Base-by-base conservation (phyloP, 2,888 invertebrate species). In the Aspidiotus rigidus region DNA sequence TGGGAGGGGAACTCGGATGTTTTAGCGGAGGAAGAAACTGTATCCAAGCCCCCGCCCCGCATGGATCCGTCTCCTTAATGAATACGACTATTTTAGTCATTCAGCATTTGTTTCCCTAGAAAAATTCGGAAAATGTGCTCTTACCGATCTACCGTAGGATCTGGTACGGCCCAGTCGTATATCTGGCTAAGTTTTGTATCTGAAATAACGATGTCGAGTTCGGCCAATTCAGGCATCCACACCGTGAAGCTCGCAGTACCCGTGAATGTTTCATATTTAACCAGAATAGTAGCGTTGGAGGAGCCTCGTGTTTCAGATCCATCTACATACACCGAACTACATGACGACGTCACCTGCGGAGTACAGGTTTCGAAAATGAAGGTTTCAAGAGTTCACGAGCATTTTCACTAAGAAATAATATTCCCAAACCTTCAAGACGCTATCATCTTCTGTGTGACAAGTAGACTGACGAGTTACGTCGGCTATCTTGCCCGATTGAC, bases 191-290 rank as follows among this genome's bases (percentile, higher is more conserved):
- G 83, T 73, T 91, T 85, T 74, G 88, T 86, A 79, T 97, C 96
- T 15, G 88, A 86, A 7, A 96, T 88, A 74, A 89, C 88, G 42
- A 97, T 87, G 77, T 94, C 93, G 70, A 97, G 81, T 66, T 72
- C 71, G 0, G 94, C 93, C 76, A 93, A 88, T 77, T 95, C 94
- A 0, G 97, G 96, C 87, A 94, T 93, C 96, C 97, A 97, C 1
- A 97, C 95, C 16, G 90, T 90, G 78, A 95, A 93, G 71, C 88
- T 85, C 2, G 93, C 91, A 72, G 90, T 80, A 13, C 93, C 93
- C 39, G 89, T 89, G 78, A 91, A 91, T 1, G 93, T 92, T 41
- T 93, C 95, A 76, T 92, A 93, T 78, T 91, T 92, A 64, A 95
- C 93, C 66, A 93, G 85, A 44, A 97, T 90, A 0, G 94, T 93